These are phyloP conservation scores for Papilio polyxenes DNA, from an alignment of 1,140 invertebrate species.

Conservation along the genomic window DNA sequence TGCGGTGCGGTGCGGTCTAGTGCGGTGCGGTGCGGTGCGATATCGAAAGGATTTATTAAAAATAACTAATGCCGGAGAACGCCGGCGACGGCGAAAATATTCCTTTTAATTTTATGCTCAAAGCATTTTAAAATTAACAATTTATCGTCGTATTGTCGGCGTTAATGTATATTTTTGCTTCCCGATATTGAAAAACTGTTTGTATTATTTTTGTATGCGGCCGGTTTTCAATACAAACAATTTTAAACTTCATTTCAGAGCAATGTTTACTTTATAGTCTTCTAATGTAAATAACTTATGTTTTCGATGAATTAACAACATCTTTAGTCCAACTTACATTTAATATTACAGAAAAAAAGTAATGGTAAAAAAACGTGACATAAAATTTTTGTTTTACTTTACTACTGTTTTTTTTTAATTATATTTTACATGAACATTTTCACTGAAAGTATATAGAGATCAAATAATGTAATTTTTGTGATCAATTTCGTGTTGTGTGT, in stretches of 20 bases:
- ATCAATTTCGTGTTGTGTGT: not conserved
- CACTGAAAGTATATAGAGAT: constrained; percentile 1
- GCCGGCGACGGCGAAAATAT: not conserved
- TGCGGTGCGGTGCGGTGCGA: not conserved
- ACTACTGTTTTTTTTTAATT: not conserved
- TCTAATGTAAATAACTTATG: too few species aligned
- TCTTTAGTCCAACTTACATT: too few species aligned
- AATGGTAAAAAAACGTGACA: too few species aligned
- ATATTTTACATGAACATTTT: not conserved
- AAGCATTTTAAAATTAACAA: constrained; percentile 35
- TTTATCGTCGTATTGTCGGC: not conserved
- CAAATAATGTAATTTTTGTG: constrained; percentile 18
- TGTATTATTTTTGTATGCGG: not conserved
- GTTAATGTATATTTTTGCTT: not conserved
- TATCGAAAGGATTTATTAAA: constrained; percentile 28
- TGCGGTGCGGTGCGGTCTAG: not conserved
- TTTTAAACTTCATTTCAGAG: not conserved
- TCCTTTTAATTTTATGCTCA: constrained; percentile 26
- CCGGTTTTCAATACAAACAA: not conserved
- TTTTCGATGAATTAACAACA: too few species aligned
- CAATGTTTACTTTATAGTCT: not conserved
- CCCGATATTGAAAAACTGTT: not conserved
- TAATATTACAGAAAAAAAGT: too few species aligned
- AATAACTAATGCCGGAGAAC: not conserved
- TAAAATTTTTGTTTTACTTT: too few species aligned